Evolutionary conservation across 2,113 vertebrate species (phyloP).

Genomic region (Psammodynastes pulverulentus): DNA sequence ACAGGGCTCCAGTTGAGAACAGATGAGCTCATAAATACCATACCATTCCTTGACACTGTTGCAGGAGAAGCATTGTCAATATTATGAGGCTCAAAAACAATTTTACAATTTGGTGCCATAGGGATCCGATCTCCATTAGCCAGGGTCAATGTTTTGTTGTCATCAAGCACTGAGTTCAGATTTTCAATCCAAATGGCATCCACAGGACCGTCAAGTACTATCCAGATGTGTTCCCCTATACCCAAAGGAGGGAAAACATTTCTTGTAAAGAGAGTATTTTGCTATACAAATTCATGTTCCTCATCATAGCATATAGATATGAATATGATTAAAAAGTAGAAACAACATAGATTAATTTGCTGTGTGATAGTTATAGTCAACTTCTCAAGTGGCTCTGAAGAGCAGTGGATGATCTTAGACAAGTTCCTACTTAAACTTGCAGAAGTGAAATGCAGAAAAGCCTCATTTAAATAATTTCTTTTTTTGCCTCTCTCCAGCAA

Average conservation of each 20-base stretch:
- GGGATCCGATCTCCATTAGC: slow-evolving; percentile 96
- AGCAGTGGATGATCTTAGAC: neutral
- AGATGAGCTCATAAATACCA: slow-evolving; percentile 99
- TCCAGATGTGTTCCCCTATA: slow-evolving; percentile 94
- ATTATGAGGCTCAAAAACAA: slow-evolving; percentile 94
- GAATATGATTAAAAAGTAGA: neutral
- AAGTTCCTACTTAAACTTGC: neutral
- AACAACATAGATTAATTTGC: too few species aligned
- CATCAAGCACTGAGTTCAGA: slow-evolving; percentile 94
- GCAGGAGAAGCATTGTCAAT: slow-evolving; percentile 97
- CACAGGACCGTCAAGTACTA: slow-evolving; percentile 94
- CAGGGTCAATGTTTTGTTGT: slow-evolving; percentile 91
- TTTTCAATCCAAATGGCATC: slow-evolving; percentile 99
- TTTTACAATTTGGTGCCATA: slow-evolving; percentile 95
- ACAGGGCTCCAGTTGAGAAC: slow-evolving; percentile 90
- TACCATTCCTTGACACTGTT: slow-evolving; percentile 95
- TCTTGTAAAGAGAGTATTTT: neutral
- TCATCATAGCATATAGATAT: neutral
- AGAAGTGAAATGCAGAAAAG: neutral
- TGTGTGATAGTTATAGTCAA: neutral
- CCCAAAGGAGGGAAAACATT: neutral
- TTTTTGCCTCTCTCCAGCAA: neutral
- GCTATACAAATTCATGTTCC: neutral
- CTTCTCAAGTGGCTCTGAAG: neutral
- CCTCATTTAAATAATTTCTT: neutral